phyloP scores from a whole-genome alignment of 2,113 vertebrate species.

The Dolichallabes microphthalmus region DNA sequence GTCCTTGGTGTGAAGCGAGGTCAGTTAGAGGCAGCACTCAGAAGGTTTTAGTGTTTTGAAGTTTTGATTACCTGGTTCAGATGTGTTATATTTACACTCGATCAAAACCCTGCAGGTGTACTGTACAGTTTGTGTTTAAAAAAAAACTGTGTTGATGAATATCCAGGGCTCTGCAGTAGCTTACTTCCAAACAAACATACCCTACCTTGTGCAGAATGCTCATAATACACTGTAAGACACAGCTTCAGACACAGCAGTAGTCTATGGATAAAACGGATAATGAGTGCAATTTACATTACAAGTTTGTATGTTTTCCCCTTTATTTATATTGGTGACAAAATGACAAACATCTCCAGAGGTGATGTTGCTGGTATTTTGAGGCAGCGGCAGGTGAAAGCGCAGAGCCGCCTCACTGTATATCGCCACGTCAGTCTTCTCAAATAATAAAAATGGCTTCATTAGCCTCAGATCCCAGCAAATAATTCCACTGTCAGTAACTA shows the following conservation, averaged over 20 bases:
- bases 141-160: background rate
- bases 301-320: background rate
- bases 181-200: background rate
- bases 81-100: background rate
- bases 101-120: background rate
- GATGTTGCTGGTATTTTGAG: background rate
- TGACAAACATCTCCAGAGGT: background rate
- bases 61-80: background rate
- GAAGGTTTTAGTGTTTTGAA: background rate
- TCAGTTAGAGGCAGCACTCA: slow-evolving; percentile 17
- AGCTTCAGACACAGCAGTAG: background rate
- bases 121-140: background rate
- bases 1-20: slow-evolving; percentile 22
- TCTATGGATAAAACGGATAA: background rate
- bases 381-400: background rate
- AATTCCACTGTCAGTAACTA: background rate
- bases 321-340: background rate
- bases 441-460: slow-evolving; percentile 1
- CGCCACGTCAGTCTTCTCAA: background rate
- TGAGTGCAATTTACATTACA: background rate
- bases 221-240: background rate
- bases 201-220: background rate
- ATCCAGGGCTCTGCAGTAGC: background rate
- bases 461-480: background rate
- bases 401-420: background rate